phyloP scores from a whole-genome alignment of 2,888 invertebrate species.

The Synergus japonicus region DNA sequence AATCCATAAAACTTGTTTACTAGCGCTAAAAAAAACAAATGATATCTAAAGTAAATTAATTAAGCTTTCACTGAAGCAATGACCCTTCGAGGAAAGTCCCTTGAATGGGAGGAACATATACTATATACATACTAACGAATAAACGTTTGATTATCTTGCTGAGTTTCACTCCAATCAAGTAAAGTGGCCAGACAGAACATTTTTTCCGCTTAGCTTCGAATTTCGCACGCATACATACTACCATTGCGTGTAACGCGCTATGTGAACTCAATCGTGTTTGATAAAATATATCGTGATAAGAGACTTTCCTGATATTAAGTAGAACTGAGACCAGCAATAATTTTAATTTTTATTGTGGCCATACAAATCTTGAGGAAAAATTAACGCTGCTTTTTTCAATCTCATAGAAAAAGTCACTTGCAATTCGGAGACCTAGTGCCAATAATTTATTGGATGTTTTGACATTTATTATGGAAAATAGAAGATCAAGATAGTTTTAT shows the following conservation, averaged over 20 bases:
- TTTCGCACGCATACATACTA: constrained; percentile 27
- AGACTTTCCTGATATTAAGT: constrained; percentile 13
- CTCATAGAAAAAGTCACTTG: too few relatives aligned
- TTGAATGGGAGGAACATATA: constrained; percentile 14
- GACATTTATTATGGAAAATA: constrained; percentile 1
- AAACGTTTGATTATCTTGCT: constrained; percentile 59
- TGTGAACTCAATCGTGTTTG: constrained; percentile 16
- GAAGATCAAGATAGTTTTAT: neutral
- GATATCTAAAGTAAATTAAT: constrained; percentile 36
- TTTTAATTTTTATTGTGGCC: neutral
- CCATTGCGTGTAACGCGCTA: neutral
- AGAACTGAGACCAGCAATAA: neutral
- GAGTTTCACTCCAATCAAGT: constrained; percentile 61
- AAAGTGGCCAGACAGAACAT: constrained; percentile 59
- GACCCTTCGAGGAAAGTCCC: constrained; percentile 8
- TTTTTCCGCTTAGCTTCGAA: constrained; percentile 35
- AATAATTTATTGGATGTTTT: neutral
- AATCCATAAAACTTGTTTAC: constrained; percentile 21
- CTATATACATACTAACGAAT: constrained; percentile 36
- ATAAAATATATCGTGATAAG: constrained; percentile 28
- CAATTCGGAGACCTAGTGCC: neutral
- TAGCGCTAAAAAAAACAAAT: neutral
- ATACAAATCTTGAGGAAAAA: neutral
- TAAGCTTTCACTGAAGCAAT: constrained; percentile 13
- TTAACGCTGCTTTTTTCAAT: too few relatives aligned